These are phyloP conservation scores for Prostheceraeus crozeri DNA, from an alignment of 2,888 invertebrate genomes.

Conservation along the genomic window DNA sequence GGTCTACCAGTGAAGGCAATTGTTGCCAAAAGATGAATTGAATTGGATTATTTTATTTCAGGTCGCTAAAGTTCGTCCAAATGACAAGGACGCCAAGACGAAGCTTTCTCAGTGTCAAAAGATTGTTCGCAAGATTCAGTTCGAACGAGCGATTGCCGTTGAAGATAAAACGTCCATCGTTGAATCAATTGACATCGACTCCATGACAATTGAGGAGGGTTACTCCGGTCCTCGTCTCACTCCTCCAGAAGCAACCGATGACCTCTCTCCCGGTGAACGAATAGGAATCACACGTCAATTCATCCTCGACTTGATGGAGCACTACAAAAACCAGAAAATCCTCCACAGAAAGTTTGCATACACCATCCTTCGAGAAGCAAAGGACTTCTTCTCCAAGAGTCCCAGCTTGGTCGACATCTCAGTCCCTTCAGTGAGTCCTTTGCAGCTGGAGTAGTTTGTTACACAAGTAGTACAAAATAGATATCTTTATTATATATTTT, in stretches of 20 bases:
- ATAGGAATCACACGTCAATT: constrained; percentile 79
- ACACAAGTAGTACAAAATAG: not conserved
- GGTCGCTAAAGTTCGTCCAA: constrained; percentile 83
- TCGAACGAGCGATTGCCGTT: constrained; percentile 89
- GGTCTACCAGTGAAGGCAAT: too few relatives aligned
- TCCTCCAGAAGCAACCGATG: constrained; percentile 61
- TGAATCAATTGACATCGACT: constrained; percentile 54
- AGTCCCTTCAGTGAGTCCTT: constrained; percentile 64
- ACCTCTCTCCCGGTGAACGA: not conserved
- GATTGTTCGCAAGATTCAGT: constrained; percentile 84
- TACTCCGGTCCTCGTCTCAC: constrained; percentile 78
- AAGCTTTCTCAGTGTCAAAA: constrained; percentile 90
- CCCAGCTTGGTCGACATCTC: constrained; percentile 81
- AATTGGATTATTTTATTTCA: too few relatives aligned
- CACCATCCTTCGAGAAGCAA: constrained; percentile 79
- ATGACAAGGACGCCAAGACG: constrained; percentile 81
- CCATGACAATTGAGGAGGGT: constrained; percentile 68
- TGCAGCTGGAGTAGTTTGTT: too few relatives aligned
- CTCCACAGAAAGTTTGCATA: constrained; percentile 93
- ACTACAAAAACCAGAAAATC: constrained; percentile 81
- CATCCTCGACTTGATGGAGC: constrained; percentile 76
- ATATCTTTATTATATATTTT: constrained; percentile 28
- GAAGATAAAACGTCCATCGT: constrained; percentile 68
- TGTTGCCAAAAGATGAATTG: too few relatives aligned
- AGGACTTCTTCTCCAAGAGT: constrained; percentile 71